Evolutionary conservation across 2,113 vertebrate species (phyloP).

Genomic region (Xiphias gladius): DNA sequence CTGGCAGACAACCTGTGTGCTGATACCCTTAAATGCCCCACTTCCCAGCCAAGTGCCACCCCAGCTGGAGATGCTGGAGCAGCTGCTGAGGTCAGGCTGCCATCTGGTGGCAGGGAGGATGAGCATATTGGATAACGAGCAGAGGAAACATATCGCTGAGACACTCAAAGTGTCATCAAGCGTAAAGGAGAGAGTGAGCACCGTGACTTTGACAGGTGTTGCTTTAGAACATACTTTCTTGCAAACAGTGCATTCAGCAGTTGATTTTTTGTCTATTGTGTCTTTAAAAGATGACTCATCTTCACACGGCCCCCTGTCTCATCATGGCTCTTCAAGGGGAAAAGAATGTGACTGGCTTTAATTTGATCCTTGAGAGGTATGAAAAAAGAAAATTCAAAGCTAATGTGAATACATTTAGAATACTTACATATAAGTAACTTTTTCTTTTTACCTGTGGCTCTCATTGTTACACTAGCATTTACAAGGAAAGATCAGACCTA

Average conservation of each 20-base stretch:
- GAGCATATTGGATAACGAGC: slow-evolving; percentile 59
- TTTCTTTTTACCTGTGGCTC: background rate
- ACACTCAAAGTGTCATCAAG: slow-evolving; percentile 48
- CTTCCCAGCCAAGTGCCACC: slow-evolving; percentile 52
- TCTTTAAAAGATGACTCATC: slow-evolving; percentile 57
- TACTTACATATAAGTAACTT: background rate
- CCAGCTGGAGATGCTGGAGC: slow-evolving; percentile 72
- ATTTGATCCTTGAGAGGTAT: slow-evolving; percentile 80
- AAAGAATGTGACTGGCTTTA: slow-evolving; percentile 62
- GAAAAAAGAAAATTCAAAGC: background rate
- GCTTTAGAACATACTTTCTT: background rate
- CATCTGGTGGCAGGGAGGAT: slow-evolving; percentile 79
- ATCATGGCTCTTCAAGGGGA: slow-evolving; percentile 78
- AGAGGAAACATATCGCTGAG: slow-evolving; percentile 64
- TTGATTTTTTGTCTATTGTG: background rate
- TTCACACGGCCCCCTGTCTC: slow-evolving; percentile 72
- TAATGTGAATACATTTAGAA: background rate
- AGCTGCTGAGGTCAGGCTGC: slow-evolving; percentile 75
- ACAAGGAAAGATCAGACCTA: slow-evolving; percentile 57
- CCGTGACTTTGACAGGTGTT: background rate
- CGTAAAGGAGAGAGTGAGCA: slow-evolving; percentile 58
- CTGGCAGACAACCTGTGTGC: slow-evolving; percentile 83
- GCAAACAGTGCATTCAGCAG: background rate
- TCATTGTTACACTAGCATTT: slow-evolving; percentile 56
- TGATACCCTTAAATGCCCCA: slow-evolving; percentile 72